These are phyloP conservation scores for Okapia johnstoni DNA, from an alignment of 2,113 vertebrate genomes.

Conservation along the genomic window DNA sequence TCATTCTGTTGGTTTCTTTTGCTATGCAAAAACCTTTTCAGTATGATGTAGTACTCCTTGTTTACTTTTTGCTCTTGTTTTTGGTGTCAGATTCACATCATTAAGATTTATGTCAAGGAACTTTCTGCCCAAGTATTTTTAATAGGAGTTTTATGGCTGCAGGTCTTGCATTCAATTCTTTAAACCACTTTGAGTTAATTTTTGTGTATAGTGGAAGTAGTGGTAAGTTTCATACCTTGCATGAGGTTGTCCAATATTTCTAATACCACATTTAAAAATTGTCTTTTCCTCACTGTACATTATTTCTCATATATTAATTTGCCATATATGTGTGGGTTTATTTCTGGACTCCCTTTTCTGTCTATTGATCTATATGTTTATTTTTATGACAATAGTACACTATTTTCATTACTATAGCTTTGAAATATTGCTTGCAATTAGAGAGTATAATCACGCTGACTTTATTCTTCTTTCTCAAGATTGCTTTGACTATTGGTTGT, in stretches of 20 bases:
- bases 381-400: background rate
- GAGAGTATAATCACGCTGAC: background rate
- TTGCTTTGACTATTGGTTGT: background rate
- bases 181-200: background rate
- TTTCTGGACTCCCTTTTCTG: background rate
- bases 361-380: background rate
- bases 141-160: background rate
- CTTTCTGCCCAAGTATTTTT: background rate
- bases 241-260: background rate
- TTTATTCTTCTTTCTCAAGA: background rate
- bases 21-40: background rate
- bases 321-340: background rate
- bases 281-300: background rate
- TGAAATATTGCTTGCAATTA: background rate
- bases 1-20: background rate
- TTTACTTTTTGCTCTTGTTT: background rate
- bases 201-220: background rate
- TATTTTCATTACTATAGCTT: background rate
- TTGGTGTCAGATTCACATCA: background rate
- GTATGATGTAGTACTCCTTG: background rate
- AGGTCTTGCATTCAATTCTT: background rate
- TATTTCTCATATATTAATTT: background rate
- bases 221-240: background rate
- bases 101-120: background rate
- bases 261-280: background rate